Conservation (phyloP, 2,888 invertebrate genomes). For the Heliothis peltigera region DNA sequence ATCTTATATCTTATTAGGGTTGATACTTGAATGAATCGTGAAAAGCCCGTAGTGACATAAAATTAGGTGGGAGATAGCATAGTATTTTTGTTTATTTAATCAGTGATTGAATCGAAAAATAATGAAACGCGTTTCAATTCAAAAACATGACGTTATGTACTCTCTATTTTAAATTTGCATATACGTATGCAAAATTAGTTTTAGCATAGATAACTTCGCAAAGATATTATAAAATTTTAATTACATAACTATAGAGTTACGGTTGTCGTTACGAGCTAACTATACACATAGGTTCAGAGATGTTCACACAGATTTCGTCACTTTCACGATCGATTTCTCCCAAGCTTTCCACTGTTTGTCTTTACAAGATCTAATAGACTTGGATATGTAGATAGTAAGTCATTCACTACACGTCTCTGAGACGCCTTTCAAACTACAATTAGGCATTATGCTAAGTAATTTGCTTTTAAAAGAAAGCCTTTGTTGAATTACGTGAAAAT, state of each 20-base stretch:
- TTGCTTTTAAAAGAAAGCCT: conserved; percentile 23
- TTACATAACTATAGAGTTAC: conserved; percentile 29
- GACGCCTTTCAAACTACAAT: conserved; percentile 45
- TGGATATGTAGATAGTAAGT: conserved; percentile 51
- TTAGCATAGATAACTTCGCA: conserved; percentile 17
- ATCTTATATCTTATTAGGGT: no score
- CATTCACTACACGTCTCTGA: conserved; percentile 53
- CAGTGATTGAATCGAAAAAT: neutral
- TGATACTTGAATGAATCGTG: no score
- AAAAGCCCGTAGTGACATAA: no score
- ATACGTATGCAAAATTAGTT: conserved; percentile 13
- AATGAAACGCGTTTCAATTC: conserved; percentile 13
- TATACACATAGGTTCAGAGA: conserved; percentile 52
- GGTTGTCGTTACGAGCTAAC: conserved; percentile 42
- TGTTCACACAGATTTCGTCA: conserved; percentile 78
- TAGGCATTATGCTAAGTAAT: conserved; percentile 41
- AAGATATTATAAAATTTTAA: conserved; percentile 22
- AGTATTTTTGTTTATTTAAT: no score
- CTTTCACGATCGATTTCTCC: conserved; percentile 85
- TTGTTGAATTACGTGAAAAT: conserved; percentile 21
- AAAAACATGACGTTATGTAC: no score
- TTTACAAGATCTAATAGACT: conserved; percentile 60
- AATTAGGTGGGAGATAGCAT: no score
- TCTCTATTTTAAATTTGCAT: no score
- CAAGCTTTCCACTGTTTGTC: conserved; percentile 73